Evolutionary conservation across 2,113 vertebrate genomes (phyloP).

Genomic region (Crotalus tigris): DNA sequence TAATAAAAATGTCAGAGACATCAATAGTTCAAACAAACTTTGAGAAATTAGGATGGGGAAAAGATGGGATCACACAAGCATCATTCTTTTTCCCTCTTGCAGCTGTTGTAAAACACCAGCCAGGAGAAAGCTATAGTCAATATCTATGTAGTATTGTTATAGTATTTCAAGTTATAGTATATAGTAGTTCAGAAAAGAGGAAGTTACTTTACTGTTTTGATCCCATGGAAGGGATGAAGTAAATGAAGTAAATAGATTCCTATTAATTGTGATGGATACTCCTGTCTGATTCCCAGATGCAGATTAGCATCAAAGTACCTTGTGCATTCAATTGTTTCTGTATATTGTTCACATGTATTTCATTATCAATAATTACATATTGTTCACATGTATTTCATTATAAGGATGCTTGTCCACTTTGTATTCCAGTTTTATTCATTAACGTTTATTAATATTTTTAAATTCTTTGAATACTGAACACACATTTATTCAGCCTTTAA

Average conservation of each 20-base stretch:
- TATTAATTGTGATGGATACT: not conserved
- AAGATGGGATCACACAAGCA: too few species aligned
- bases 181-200: not conserved
- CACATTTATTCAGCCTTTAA: not conserved
- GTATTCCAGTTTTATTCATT: not conserved
- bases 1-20: too few species aligned
- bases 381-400: not conserved
- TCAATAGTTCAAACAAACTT: too few species aligned
- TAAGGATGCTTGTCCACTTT: not conserved
- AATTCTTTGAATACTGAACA: not conserved
- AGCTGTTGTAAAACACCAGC: too few species aligned
- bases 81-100: too few species aligned
- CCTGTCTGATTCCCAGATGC: not conserved
- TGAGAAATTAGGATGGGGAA: too few species aligned
- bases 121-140: too few species aligned
- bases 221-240: not conserved
- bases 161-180: too few species aligned
- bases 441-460: not conserved
- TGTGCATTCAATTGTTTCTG: not conserved
- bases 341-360: not conserved
- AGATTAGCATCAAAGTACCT: not conserved
- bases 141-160: too few species aligned
- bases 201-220: not conserved
- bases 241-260: not conserved
- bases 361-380: not conserved